These are phyloP conservation scores for Conus ventricosus DNA, from an alignment of 1,140 invertebrate species.

Conservation along the genomic window DNA sequence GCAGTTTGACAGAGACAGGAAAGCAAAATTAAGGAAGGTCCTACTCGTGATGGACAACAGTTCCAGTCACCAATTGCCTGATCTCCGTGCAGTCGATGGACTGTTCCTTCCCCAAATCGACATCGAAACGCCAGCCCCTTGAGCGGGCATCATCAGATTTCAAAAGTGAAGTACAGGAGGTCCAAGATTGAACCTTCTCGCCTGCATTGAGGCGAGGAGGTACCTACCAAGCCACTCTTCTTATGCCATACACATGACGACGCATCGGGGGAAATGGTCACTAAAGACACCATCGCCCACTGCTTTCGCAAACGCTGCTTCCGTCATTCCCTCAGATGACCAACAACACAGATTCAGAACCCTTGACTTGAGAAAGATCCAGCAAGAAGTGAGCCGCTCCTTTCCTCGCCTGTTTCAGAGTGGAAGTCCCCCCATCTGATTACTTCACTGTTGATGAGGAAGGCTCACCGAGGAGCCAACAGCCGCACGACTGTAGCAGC, in stretches of 20 bases:
- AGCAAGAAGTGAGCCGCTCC: not conserved
- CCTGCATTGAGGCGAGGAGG: constrained; percentile 13
- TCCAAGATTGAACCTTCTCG: constrained; percentile 9
- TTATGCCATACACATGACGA: constrained; percentile 16
- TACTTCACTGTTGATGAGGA: constrained; percentile 18
- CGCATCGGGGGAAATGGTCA: constrained; percentile 8
- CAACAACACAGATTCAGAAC: no score
- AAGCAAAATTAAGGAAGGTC: not conserved
- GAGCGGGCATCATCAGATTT: constrained; percentile 3
- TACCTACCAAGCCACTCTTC: not conserved
- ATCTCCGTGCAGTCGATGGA: no score
- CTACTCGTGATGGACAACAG: constrained; percentile 12
- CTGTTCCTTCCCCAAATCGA: not conserved
- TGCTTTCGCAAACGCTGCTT: not conserved
- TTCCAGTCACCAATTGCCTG: not conserved
- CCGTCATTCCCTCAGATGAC: not conserved
- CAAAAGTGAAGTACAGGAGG: not conserved
- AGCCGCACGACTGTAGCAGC: not conserved
- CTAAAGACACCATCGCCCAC: constrained; percentile 8
- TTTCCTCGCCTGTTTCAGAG: constrained; percentile 8
- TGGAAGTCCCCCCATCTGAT: not conserved
- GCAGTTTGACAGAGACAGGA: not conserved
- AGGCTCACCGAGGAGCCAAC: constrained; percentile 7
- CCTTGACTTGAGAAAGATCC: constrained; percentile 12
- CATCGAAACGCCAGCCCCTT: not conserved